A percentile compares a stretch with the other conserved stretches of the same genome.
phyloP scores from a whole-genome alignment of 2,797 vertebrate species.

The Poeciliopsis paucimaculata region DNA sequence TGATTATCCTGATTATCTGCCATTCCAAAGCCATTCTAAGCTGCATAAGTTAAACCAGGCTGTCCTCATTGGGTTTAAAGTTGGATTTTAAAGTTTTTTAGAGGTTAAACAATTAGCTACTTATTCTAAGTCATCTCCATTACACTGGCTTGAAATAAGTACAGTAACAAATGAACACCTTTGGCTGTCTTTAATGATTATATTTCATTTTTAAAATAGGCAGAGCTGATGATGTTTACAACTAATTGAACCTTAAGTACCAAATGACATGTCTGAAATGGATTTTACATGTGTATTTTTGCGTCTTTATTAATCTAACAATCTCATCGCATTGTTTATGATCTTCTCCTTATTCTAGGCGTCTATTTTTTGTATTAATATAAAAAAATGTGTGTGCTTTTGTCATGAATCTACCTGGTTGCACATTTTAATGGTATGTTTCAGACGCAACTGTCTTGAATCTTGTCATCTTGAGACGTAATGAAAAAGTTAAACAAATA shows the following conservation, averaged over 20 bases:
- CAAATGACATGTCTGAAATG: neutral
- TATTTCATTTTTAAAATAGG: neutral
- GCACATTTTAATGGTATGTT: too few species aligned
- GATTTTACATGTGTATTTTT: neutral
- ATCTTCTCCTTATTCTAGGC: too few species aligned
- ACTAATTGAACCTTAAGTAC: neutral
- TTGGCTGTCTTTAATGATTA: neutral
- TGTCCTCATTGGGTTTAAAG: constrained; percentile 1
- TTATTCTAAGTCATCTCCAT: too few species aligned
- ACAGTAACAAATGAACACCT: too few species aligned
- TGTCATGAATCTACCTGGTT: too few species aligned
- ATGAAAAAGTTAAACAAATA: too few species aligned
- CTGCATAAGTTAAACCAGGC: neutral
- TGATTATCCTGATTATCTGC: constrained; percentile 10
- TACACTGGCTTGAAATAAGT: neutral
- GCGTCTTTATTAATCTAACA: too few species aligned
- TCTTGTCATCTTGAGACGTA: too few species aligned
- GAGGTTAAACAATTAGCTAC: neutral
- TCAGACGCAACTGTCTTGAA: too few species aligned
- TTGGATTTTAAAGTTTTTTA: neutral
- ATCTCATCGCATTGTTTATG: too few species aligned
- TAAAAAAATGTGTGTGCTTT: too few species aligned
- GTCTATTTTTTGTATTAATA: too few species aligned
- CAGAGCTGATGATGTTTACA: neutral
- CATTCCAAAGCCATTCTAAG: neutral